Percentiles rank a stretch among this genome's conserved stretches.
phyloP scores from a whole-genome alignment of 2,113 vertebrate species.

The Emydura subglobosa region DNA sequence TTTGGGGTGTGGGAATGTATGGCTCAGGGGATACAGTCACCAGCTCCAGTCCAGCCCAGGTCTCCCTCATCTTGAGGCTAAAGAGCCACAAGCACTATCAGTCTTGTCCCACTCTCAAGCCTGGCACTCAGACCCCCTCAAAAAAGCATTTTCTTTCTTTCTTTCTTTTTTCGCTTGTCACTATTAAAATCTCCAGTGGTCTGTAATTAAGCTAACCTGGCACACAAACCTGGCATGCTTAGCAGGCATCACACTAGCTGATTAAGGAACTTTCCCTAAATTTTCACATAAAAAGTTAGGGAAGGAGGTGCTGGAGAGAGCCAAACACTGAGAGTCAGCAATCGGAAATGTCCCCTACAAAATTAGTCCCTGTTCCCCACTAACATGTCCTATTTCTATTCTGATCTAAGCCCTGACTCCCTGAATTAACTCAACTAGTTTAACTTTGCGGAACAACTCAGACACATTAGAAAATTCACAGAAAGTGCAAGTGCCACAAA shows the following conservation, averaged over 20 bases:
- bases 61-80: not conserved
- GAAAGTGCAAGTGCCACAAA: not conserved
- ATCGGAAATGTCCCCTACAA: not conserved
- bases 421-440: not conserved
- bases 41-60: not conserved
- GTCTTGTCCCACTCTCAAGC: not conserved
- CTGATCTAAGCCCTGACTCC: not conserved
- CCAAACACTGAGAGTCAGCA: slow-evolving; percentile 20
- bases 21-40: not conserved
- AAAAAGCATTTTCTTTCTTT: not conserved
- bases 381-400: not conserved
- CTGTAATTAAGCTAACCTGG: not conserved
- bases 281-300: not conserved
- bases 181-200: not conserved
- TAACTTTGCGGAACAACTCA: not conserved
- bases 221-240: not conserved
- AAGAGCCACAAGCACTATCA: not conserved
- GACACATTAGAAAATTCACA: not conserved
- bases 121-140: not conserved
- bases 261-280: not conserved
- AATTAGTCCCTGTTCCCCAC: not conserved
- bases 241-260: not conserved
- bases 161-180: not conserved
- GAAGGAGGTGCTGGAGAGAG: not conserved
- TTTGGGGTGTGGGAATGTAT: not conserved